Percentiles rank a stretch among this genome's conserved stretches.
Conservation (phyloP, 2,888 invertebrate genomes). For the Blera fallax region DNA sequence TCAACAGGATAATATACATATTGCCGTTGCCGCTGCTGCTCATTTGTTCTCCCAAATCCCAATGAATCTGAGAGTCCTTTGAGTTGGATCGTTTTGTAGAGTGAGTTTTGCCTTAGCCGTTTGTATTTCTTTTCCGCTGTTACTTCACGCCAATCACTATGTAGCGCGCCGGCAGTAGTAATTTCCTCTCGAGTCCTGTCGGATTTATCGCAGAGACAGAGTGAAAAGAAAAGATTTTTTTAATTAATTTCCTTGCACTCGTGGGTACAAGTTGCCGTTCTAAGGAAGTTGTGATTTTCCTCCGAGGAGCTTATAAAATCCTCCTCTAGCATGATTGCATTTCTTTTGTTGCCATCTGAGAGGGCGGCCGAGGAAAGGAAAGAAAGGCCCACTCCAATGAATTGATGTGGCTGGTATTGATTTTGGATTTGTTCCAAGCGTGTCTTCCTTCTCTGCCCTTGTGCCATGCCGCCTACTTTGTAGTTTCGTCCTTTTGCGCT, state of each 20-base stretch:
- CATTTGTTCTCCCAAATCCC: conserved; percentile 14
- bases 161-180: conserved; percentile 17
- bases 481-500: conserved; percentile 27
- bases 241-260: conserved; percentile 60
- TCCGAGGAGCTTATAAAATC: conserved; percentile 34
- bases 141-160: conserved; percentile 1
- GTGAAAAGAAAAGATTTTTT: conserved; percentile 11
- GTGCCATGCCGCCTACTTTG: conserved; percentile 29
- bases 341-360: conserved; percentile 48
- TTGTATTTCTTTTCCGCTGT: not conserved
- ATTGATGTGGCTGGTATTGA: conserved; percentile 68
- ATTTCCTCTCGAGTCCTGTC: conserved; percentile 26
- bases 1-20: conserved; percentile 43
- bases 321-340: conserved; percentile 55
- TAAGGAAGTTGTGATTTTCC: conserved; percentile 17
- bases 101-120: not conserved
- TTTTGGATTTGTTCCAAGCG: conserved; percentile 72
- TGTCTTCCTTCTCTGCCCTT: conserved; percentile 48
- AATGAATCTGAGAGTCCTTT: conserved; percentile 1
- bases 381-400: conserved; percentile 29
- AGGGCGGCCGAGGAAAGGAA: not conserved
- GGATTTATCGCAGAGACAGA: not conserved
- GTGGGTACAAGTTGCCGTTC: conserved; percentile 14
- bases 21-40: conserved; percentile 18
- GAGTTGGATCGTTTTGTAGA: not conserved